phyloP scores from a whole-genome alignment of 2,797 vertebrate genomes.

The Microcaecilia unicolor region DNA sequence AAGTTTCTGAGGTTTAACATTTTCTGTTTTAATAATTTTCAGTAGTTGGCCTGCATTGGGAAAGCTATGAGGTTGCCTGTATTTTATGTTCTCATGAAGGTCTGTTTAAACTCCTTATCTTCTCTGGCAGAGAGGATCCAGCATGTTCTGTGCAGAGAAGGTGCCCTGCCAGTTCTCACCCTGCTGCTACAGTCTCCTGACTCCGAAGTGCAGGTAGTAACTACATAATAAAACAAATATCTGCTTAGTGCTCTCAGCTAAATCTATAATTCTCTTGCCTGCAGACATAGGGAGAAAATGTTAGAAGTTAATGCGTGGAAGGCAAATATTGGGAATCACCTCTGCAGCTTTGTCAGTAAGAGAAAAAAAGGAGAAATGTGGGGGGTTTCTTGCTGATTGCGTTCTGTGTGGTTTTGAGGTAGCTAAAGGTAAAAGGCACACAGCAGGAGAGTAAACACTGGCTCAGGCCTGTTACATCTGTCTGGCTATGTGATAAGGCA shows the following conservation, averaged over 20 bases:
- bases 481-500: background rate
- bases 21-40: too few relatives aligned
- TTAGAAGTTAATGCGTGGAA: background rate
- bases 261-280: too few relatives aligned
- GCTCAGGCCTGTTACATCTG: background rate
- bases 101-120: background rate
- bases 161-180: conserved; percentile 58
- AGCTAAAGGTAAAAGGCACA: too few relatives aligned
- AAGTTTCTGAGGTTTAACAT: too few relatives aligned
- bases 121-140: conserved; percentile 47
- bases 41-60: too few relatives aligned
- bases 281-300: too few relatives aligned
- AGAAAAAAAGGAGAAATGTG: background rate
- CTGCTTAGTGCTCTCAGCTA: too few relatives aligned
- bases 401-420: too few relatives aligned
- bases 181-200: conserved; percentile 63
- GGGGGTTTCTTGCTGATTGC: background rate
- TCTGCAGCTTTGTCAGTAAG: background rate
- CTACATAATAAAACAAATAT: too few relatives aligned
- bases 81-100: too few relatives aligned
- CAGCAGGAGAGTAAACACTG: fast-evolving
- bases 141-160: conserved; percentile 54
- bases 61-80: too few relatives aligned
- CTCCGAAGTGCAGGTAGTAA: conserved; percentile 64
- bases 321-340: background rate